A percentile compares a stretch with the other conserved stretches of the same genome.
phyloP scores from a whole-genome alignment of 2,113 vertebrate species.

The Callospermophilus lateralis region DNA sequence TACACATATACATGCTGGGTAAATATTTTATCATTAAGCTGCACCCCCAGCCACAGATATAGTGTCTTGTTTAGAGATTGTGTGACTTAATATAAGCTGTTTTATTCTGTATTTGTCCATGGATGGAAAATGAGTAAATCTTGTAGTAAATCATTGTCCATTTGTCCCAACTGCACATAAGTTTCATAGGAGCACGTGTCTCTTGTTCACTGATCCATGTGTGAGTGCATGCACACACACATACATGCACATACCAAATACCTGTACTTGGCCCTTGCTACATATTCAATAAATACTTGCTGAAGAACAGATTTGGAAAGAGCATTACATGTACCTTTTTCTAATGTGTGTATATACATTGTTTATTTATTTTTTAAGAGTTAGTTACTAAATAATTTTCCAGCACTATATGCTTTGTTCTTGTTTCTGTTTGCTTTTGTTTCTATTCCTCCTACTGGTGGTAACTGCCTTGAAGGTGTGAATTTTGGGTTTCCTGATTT shows the following conservation, averaged over 20 bases:
- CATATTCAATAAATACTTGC: background rate
- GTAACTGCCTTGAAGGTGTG: background rate
- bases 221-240: too few relatives aligned
- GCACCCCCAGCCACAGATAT: background rate
- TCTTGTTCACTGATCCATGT: background rate
- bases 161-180: background rate
- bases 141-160: background rate
- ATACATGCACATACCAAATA: background rate
- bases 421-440: background rate
- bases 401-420: slow-evolving; percentile 6
- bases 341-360: background rate
- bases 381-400: background rate
- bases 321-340: background rate
- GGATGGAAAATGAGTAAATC: background rate
- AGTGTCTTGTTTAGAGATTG: background rate
- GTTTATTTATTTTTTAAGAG: too few relatives aligned
- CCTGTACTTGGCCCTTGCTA: background rate
- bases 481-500: background rate
- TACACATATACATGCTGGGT: too few relatives aligned
- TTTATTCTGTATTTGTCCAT: background rate
- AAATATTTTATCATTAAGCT: background rate
- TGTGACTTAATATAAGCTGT: background rate
- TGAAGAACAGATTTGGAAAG: slow-evolving; percentile 1
- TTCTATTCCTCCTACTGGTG: background rate
- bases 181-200: background rate